Percentiles rank a stretch among this genome's conserved stretches.
Evolutionary conservation across 2,797 vertebrate species (phyloP).

Genomic region (Helostoma temminkii): DNA sequence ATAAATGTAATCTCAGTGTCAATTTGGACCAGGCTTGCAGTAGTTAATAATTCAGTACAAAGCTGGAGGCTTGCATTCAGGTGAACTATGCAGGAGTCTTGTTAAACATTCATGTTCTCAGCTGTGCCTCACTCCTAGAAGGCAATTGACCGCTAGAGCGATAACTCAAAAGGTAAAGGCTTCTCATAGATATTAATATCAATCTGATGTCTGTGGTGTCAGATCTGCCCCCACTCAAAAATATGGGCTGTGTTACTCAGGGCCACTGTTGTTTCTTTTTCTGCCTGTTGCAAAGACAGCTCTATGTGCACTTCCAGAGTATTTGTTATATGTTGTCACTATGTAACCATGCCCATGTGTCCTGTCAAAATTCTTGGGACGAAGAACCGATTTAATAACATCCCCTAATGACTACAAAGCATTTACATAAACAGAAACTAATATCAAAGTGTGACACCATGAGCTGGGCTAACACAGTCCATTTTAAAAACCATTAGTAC

Average conservation of each 20-base stretch:
- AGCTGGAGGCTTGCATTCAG: constrained; percentile 76
- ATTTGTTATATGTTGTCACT: constrained; percentile 1
- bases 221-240: constrained; percentile 52
- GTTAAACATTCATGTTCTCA: constrained; percentile 84
- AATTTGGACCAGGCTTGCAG: constrained; percentile 67
- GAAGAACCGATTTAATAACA: constrained; percentile 16
- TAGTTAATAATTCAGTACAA: constrained; percentile 80
- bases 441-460: constrained; percentile 41
- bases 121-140: constrained; percentile 70
- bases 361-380: constrained; percentile 15
- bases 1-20: constrained; percentile 72
- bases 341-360: constrained; percentile 17
- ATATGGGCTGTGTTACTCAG: constrained; percentile 15
- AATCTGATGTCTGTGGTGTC: constrained; percentile 71
- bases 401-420: constrained; percentile 35
- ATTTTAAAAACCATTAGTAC: constrained; percentile 42
- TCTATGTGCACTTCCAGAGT: constrained; percentile 6
- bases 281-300: constrained; percentile 2
- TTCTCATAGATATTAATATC: constrained; percentile 80
- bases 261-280: constrained; percentile 10
- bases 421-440: constrained; percentile 20
- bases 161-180: constrained; percentile 81
- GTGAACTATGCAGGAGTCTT: constrained; percentile 76
- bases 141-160: constrained; percentile 76
- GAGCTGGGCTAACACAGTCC: constrained; percentile 36